Evolutionary conservation across 2,113 vertebrate genomes (phyloP), one percentile per base, ranked within the genome.

Genomic region (Pelusios castaneus): DNA sequence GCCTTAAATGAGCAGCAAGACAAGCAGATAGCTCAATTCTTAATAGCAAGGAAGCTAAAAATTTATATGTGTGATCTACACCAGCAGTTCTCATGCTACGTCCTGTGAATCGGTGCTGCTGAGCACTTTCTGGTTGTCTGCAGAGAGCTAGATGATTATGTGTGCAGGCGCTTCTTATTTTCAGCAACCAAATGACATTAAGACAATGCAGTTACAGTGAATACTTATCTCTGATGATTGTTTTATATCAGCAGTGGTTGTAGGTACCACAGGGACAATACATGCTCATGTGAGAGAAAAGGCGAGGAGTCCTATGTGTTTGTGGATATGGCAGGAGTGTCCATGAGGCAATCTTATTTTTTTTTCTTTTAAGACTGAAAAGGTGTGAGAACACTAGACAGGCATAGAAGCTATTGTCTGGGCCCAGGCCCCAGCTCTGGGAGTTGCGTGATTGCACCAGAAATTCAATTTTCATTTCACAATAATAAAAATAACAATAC

Each of bases 191-290:
- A 85, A 84, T n/a, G 80, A 82, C 29, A 56, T 29, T 80, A 93
- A 85, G 92, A 93, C 41, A 70, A 19, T 91, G n/a, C 82, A 81
- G 94, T 76, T 56, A 80, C 43, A 12, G 41, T 24, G 80, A 85
- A 81, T 79, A 84, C 82, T 92, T 95, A 55, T 24, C 43, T 85
- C 5, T 90, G 52, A 93, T 91, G 87, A 86, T 13, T 58, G n/a
- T 73, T 87, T 56, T 41, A 75, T 77, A 27, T 87, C 45, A 10
- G 83, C 55, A 45, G 51, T 55, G 70, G 10, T 34, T 85, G 19
- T 38, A 93, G 70, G 21, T 10, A 2, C 93, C 29, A 52, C 55
- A 45, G 63, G 63, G 31, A 58, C 70, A 45, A 27, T 2, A 83
- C 70, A 73, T 6, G 43, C 19, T 95, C 34, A 7, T 12, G 60